A percentile compares a stretch with the other conserved stretches of the same genome.
phyloP scores from a whole-genome alignment of 2,797 vertebrate species.

The Fratercula arctica region DNA sequence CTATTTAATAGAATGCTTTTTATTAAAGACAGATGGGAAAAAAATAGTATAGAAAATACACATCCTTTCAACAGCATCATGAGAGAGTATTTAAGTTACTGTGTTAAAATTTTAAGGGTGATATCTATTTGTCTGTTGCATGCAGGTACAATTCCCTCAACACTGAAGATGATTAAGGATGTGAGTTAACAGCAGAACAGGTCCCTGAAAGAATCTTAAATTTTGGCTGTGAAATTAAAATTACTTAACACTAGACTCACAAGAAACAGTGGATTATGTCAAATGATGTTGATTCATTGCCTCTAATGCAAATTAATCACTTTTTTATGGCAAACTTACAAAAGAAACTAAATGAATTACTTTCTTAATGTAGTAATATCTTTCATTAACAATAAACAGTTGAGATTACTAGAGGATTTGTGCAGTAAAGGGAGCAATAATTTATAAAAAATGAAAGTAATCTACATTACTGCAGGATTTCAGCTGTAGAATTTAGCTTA shows the following conservation, averaged over 20 bases:
- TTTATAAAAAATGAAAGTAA: constrained; percentile 34
- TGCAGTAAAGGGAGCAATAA: not conserved
- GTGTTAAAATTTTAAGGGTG: not conserved
- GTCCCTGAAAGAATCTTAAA: not conserved
- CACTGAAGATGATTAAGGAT: not conserved
- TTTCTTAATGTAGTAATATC: constrained; percentile 16
- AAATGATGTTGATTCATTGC: constrained; percentile 15
- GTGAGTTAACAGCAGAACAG: not conserved
- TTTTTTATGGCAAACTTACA: not conserved
- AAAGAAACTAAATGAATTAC: not conserved
- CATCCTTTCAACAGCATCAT: fast-evolving
- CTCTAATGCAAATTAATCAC: not conserved
- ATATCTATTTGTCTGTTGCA: not conserved
- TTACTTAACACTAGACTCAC: not conserved
- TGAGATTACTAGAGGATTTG: constrained; percentile 34
- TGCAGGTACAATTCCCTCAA: not conserved
- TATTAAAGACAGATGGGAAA: not conserved
- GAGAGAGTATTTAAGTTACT: not conserved
- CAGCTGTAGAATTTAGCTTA: not conserved
- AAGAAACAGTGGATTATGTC: constrained; percentile 7
- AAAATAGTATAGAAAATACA: not conserved
- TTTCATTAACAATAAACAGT: constrained; percentile 47
- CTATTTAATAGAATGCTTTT: not conserved
- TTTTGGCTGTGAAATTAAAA: not conserved
- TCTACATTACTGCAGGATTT: constrained; percentile 1